phyloP scores from a whole-genome alignment of 2,113 vertebrate genomes.

The Lonchura striata region DNA sequence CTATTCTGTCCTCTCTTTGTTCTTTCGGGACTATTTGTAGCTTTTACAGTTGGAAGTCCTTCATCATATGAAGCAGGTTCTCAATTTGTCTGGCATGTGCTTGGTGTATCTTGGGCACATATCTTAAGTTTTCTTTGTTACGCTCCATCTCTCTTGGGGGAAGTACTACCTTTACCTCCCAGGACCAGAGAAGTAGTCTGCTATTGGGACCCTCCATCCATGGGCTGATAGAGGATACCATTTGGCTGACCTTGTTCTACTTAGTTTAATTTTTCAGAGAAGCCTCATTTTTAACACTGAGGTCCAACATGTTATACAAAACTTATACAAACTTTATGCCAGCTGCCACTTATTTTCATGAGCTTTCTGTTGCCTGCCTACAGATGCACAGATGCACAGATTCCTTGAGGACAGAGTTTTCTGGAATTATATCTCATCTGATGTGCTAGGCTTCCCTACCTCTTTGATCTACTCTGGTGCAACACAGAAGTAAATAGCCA shows the following conservation, averaged over 20 bases:
- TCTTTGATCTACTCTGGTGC: background rate
- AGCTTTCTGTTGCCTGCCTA: background rate
- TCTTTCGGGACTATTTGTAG: background rate
- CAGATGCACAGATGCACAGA: background rate
- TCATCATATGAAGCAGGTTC: background rate
- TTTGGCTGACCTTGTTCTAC: background rate
- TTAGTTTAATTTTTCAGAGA: background rate
- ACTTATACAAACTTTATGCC: background rate
- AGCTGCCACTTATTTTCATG: background rate
- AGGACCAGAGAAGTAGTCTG: background rate
- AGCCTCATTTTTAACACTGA: background rate
- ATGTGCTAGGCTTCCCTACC: background rate
- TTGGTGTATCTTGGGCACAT: background rate
- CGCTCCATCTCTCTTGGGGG: background rate
- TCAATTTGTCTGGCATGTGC: rapidly evolving
- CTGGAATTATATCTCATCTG: background rate
- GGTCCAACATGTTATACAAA: background rate
- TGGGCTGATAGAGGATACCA: background rate
- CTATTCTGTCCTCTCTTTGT: background rate
- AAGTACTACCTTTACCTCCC: background rate
- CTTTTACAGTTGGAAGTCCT: background rate
- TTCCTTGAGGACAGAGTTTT: background rate
- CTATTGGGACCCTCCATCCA: background rate
- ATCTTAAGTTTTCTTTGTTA: background rate
- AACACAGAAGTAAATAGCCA: background rate